These are phyloP conservation scores for Phalanger gymnotis DNA, from an alignment of 2,797 vertebrate species.

Conservation along the genomic window DNA sequence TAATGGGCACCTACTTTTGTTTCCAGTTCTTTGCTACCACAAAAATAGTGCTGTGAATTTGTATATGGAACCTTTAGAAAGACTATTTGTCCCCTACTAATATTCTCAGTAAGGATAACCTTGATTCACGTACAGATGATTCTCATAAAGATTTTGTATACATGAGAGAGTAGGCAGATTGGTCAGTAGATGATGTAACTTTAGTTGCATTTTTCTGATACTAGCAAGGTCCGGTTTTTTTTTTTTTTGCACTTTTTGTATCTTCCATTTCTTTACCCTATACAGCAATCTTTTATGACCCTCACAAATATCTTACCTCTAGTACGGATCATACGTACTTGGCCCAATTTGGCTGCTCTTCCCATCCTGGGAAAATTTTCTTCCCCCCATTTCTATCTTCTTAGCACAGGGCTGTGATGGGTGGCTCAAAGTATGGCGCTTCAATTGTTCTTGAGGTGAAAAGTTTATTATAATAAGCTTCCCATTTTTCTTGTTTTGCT, in stretches of 20 bases:
- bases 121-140: not conserved
- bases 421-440: not conserved
- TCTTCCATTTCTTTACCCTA: not conserved
- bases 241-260: not conserved
- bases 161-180: not conserved
- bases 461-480: not conserved
- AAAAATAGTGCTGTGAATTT: not conserved
- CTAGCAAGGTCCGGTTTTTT: not conserved
- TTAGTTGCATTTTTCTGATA: not conserved
- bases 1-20: not conserved
- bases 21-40: not conserved
- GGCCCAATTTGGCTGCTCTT: not conserved
- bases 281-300: not conserved
- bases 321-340: not conserved
- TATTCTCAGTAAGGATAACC: not conserved
- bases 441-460: not conserved
- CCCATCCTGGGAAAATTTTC: not conserved
- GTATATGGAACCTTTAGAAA: not conserved
- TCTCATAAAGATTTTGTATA: not conserved
- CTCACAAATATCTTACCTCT: not conserved
- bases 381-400: not conserved
- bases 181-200: not conserved
- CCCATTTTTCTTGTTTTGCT: not conserved
- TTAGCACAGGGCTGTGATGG: not conserved
- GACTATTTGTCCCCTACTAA: not conserved